Evolutionary conservation across 2,888 invertebrate species (phyloP).

Genomic region (Sarcophaga rosellei): DNA sequence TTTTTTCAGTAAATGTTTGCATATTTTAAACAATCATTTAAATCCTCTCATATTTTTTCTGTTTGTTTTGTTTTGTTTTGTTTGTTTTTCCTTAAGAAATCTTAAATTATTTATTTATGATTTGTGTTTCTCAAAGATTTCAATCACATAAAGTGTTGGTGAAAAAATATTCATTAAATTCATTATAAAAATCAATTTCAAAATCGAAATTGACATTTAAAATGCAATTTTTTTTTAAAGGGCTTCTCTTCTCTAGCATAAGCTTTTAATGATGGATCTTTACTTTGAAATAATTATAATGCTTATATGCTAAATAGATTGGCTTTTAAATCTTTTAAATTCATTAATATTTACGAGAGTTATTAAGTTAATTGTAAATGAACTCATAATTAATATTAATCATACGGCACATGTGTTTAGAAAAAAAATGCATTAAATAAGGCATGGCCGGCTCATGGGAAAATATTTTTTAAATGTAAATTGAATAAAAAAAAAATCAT

Average conservation of each 20-base stretch:
- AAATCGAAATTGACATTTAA: slow-evolving; percentile 37
- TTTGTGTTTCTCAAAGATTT: slow-evolving; percentile 9
- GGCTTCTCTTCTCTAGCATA: too few relatives aligned
- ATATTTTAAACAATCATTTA: slow-evolving; percentile 27
- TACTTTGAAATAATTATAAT: background rate
- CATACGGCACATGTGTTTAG: slow-evolving; percentile 13
- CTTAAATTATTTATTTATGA: slow-evolving; percentile 31
- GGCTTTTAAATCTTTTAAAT: background rate
- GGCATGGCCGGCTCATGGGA: too few relatives aligned
- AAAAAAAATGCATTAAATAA: too few relatives aligned
- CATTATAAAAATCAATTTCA: background rate
- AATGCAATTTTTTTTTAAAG: background rate
- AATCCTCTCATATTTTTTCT: background rate
- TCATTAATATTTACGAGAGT: background rate
- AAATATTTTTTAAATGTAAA: too few relatives aligned
- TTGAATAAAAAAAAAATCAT: too few relatives aligned
- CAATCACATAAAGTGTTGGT: slow-evolving; percentile 19
- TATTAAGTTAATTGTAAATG: slow-evolving; percentile 13
- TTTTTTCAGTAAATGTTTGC: slow-evolving; percentile 53
- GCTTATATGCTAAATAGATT: background rate
- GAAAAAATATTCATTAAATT: background rate
- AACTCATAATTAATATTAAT: slow-evolving; percentile 48
- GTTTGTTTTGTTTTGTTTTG: too few relatives aligned
- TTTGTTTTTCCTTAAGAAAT: slow-evolving; percentile 36
- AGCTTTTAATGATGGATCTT: background rate